These are phyloP conservation scores for Clavelina lepadiformis DNA, from an alignment of 23 tunicate genomes.

Conservation along the genomic window DNA sequence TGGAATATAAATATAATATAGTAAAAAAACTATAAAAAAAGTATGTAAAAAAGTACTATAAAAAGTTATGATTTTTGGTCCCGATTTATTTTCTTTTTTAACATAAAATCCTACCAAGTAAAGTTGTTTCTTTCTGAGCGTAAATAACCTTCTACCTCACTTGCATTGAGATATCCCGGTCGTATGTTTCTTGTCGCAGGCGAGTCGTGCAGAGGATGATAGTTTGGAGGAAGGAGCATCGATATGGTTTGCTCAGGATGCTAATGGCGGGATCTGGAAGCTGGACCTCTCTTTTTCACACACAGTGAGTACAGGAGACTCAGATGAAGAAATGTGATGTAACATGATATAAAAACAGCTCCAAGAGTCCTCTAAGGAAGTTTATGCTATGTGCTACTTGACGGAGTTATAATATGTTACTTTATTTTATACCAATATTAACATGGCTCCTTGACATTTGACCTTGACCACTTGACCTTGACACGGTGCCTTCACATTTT, in stretches of 20 bases:
- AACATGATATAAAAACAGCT: no score
- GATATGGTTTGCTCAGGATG: conserved; percentile 94
- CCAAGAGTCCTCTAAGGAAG: no score
- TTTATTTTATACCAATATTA: no score
- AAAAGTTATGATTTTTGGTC: neutral
- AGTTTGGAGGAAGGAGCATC: conserved; percentile 55
- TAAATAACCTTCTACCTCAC: neutral
- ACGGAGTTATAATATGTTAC: no score
- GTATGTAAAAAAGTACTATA: no score
- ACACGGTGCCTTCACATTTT: no score
- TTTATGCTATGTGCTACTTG: no score
- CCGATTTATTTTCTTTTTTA: neutral
- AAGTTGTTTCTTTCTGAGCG: neutral
- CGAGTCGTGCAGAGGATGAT: conserved; percentile 34
- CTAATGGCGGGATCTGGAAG: conserved; percentile 93
- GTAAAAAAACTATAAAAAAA: no score
- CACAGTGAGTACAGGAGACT: no score
- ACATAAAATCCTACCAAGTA: neutral
- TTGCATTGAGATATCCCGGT: neutral
- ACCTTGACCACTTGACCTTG: neutral
- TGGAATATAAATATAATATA: no score
- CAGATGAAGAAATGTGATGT: no score
- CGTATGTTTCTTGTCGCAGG: conserved; percentile 10
- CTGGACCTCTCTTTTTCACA: conserved; percentile 94
- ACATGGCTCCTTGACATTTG: neutral